Base-by-base conservation (phyloP, 2,888 invertebrate genomes). In the Sesia apiformis region DNA sequence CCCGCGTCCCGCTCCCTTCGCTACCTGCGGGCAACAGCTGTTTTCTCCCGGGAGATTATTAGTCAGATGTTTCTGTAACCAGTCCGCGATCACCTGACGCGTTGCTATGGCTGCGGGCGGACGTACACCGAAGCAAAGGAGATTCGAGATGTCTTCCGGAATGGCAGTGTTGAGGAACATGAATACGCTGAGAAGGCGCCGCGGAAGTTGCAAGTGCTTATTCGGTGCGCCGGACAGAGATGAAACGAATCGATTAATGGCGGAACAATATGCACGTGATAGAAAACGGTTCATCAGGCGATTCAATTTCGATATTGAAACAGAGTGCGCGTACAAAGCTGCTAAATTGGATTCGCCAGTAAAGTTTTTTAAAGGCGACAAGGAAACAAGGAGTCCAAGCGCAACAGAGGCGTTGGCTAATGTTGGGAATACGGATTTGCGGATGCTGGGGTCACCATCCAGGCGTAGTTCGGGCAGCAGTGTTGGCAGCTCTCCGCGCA, bases 221-320 rank as follows among this genome's bases (percentile, higher is more conserved):
- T 93, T 93, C 64, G 93, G 93, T 5, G 85, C 87, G 2, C 90
- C 93, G 6, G 91, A 91, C 64, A 74, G 91, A 4, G 90, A 90
- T 39, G 92, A 92, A 55, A 92, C 92, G 4, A 87, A 81, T 53
- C 84, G 90, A 43, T 72, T 93, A 63, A 82, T 93, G 61, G 90
- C 91, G 42, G 92, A 93, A 57, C 91, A 92, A 59, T 86, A 92
- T 56, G 84, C 90, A 46, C 77, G 86, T 57, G 92, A 93, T 59
- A 81, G 91, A 64, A 88, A 90, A 63, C 84, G 91, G 54, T 92
- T 93, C 66, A 88, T 90, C 54, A 84, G 86, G 57, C 81, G 91
- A 63, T 93, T 92, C 74, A 92, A 92, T 64, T 90, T 93, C 55
- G 92, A 93, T 64, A 78, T 91, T 40, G 87, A 90, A 56, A 84